Evolutionary conservation across 2,797 vertebrate genomes (phyloP), one percentile per base, ranked within the genome.

Genomic region (Pampus argenteus): DNA sequence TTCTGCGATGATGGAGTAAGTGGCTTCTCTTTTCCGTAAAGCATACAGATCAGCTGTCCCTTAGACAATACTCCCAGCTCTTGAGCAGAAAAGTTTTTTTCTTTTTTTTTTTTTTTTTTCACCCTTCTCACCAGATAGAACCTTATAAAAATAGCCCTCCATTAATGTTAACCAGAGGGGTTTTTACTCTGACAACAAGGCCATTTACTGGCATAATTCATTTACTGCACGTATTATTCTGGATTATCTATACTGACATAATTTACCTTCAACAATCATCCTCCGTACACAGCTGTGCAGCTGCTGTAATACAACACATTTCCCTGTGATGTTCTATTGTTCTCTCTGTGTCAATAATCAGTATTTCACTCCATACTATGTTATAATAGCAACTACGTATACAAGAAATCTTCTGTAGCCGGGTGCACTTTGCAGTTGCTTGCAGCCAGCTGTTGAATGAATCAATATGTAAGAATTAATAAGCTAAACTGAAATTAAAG

Each of bases 1-100:
- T 91, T 85, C 78, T 74, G 81, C 58, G 54, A 75, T 91, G 91
- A 91, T 91, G 84, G 87, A 92, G 89, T 87, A 85, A 91, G 89
- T 86, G 88, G 85, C 77, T 86, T 86, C 82, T 83, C 74, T 61
- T 71, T 77, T 79, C 54, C 3, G 74, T 83, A 81, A 89, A 83
- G 86, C 88, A 88, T 78, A 86, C 81, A 79, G 81, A 86, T 88
- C 86, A 84, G 85, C 60, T 69, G 55, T 81, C 74, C 86, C 77
- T 70, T 72, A 80, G 88, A 89, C 84, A 91, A 86, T 87, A 80
- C 84, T 86, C 59, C 55, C 22, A 74, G 82, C 82, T 79, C 73
- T 80, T 64, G 72, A 78, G 75, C 59, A 66, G 26, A 68, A 72
- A 78, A 58, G 48, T 2, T 18, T 22, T 26, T 64, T 61, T 67